Evolutionary conservation across 2,113 vertebrate species (phyloP), one percentile per base, ranked within the genome.

Genomic region (Burhinus oedicnemus): DNA sequence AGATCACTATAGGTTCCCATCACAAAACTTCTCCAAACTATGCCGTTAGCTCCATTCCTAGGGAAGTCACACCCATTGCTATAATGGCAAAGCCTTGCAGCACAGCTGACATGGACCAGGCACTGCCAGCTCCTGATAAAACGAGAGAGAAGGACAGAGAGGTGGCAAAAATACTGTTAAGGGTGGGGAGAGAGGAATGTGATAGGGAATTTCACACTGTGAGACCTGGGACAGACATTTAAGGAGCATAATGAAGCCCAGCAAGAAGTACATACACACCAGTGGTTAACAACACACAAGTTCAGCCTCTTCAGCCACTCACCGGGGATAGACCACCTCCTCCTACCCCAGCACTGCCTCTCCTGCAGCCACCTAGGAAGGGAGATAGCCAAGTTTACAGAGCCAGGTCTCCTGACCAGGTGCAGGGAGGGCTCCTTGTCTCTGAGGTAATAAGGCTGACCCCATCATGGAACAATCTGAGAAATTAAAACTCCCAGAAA

Each of bases 251-350:
- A 49, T 10, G 64, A 60, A 90, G 8, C 8, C 21, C 64, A 71
- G 7, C 15, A 77, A 76, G 15, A 62, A 75, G 18, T 6, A 2
- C 47, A 42, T 5, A 26, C 18, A 44, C 4, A 16, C 6, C 1
- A 55, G 5, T 22, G 8, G 17, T 42, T 75, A 78, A 42, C 7
- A 81, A 13, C 51, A 61, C 15, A 23, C 4, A 83, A 23, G 4
- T 8, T 38, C 47, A 81, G 6, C 23, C 23, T 58, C 51, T 49
- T 49, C 60, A 45, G 12, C 20, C n/a, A 77, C 80, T 78, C 52
- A 89, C 61, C 47, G 40, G 6, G 11, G 2, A n/a, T 3, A 0
- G 2, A 0, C 4, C 15, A 11, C 8, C 25, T 22, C 2, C 26
- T 71, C 32, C 12, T 4, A 17, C 4, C 5, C 5, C 36, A 79